phyloP scores from a whole-genome alignment of 2,888 invertebrate genomes.

The Oithona nana region DNA sequence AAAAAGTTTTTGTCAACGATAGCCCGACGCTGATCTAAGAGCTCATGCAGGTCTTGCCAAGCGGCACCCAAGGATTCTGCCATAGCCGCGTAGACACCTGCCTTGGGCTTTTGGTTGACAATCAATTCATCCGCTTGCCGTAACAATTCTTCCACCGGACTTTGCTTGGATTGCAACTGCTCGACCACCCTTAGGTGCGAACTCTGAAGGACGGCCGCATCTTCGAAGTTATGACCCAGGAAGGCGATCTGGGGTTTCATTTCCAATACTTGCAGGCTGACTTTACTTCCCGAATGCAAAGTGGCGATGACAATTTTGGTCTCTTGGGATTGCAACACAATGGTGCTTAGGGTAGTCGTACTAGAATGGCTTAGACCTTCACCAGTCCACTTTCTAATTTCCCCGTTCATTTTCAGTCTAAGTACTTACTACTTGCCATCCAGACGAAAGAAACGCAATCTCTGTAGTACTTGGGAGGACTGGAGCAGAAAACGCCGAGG shows the following conservation, averaged over 20 bases:
- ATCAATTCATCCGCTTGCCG: slow-evolving; percentile 67
- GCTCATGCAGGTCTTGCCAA: slow-evolving; percentile 62
- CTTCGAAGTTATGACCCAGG: slow-evolving; percentile 51
- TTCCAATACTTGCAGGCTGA: slow-evolving; percentile 36
- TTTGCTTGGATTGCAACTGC: slow-evolving; percentile 66
- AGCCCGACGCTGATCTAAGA: slow-evolving; percentile 52
- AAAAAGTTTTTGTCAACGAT: slow-evolving; percentile 55
- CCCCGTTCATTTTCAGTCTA: too few species aligned
- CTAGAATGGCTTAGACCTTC: too few species aligned
- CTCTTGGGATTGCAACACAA: slow-evolving; percentile 67
- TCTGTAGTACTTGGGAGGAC: too few species aligned
- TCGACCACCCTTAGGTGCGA: slow-evolving; percentile 63
- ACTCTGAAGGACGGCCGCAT: slow-evolving; percentile 50
- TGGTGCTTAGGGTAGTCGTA: slow-evolving; percentile 51
- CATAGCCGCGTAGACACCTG: slow-evolving; percentile 68
- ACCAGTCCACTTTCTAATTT: too few species aligned
- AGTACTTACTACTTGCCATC: too few species aligned
- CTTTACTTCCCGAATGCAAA: slow-evolving; percentile 28
- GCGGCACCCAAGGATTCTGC: slow-evolving; percentile 42
- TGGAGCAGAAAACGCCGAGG: too few species aligned
- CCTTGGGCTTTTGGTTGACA: slow-evolving; percentile 46
- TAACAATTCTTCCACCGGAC: slow-evolving; percentile 66
- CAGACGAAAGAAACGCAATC: too few species aligned
- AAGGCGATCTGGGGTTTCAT: slow-evolving; percentile 62
- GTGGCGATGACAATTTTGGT: slow-evolving; percentile 71